These are phyloP conservation scores for Diachasma alloeum DNA, from an alignment of 1,140 invertebrate species.

Conservation along the genomic window DNA sequence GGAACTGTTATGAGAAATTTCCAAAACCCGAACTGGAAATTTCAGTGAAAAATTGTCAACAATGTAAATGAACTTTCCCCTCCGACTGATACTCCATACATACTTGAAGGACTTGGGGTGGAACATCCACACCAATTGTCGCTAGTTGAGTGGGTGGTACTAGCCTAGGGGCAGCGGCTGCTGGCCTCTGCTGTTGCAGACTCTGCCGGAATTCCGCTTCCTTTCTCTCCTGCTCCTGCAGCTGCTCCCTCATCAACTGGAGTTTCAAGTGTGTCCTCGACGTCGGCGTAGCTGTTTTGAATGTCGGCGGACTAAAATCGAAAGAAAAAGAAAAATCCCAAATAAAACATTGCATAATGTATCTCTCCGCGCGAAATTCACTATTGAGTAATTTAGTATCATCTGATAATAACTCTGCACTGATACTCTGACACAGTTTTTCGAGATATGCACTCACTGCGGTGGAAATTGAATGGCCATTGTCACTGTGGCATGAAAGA, in stretches of 20 bases:
- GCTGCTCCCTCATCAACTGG: slow-evolving; percentile 84
- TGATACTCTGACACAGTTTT: neutral
- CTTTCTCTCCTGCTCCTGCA: slow-evolving; percentile 76
- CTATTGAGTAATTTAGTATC: neutral
- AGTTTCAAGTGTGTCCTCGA: slow-evolving; percentile 86
- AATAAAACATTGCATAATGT: neutral
- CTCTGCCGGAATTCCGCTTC: slow-evolving; percentile 66
- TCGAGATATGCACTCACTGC: neutral
- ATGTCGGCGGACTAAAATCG: slow-evolving; percentile 79
- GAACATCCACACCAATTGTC: slow-evolving; percentile 75
- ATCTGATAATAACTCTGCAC: neutral
- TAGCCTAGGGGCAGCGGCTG: slow-evolving; percentile 63
- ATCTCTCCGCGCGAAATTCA: neutral
- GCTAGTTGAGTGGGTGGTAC: slow-evolving; percentile 68
- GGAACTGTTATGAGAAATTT: neutral
- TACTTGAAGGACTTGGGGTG: slow-evolving; percentile 82
- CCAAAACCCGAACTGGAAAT: neutral
- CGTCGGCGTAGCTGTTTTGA: slow-evolving; percentile 81
- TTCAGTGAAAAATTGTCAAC: neutral
- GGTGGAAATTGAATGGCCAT: neutral
- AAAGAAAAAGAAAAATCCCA: slow-evolving; percentile 21
- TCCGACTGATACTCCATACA: slow-evolving; percentile 31
- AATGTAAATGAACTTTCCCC: neutral
- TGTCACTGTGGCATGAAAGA: neutral
- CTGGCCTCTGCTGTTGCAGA: slow-evolving; percentile 67